Evolutionary conservation across 2,888 invertebrate species (phyloP).

Genomic region (Andrena flavipes): DNA sequence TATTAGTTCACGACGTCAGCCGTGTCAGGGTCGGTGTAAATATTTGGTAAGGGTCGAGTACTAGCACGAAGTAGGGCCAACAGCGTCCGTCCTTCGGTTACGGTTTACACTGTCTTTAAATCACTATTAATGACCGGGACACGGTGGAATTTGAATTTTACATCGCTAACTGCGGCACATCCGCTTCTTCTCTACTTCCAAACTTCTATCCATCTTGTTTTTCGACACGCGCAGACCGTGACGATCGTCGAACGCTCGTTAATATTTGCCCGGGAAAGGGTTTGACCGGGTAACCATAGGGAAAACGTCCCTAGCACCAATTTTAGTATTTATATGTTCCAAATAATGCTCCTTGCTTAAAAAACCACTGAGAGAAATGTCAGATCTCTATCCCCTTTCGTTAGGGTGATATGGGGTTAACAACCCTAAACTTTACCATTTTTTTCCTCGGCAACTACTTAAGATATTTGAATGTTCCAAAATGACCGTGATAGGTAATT

Average conservation of each 20-base stretch:
- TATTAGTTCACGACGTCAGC: constrained; percentile 69
- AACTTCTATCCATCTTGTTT: not conserved
- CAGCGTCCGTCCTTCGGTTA: constrained; percentile 29
- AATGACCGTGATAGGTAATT: no score
- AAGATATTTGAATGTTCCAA: no score
- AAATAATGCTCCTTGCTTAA: no score
- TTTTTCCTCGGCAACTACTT: no score
- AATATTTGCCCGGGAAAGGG: not conserved
- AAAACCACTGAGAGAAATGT: no score
- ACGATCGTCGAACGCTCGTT: constrained; percentile 4
- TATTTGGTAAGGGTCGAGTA: constrained; percentile 66
- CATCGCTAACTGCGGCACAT: not conserved
- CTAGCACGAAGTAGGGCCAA: constrained; percentile 33
- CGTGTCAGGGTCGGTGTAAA: constrained; percentile 66
- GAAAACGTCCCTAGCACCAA: no score
- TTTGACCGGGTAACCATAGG: no score
- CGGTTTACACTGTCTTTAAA: constrained; percentile 49
- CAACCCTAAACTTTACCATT: no score
- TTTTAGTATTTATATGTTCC: no score
- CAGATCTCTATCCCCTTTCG: no score
- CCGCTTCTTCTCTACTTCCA: not conserved
- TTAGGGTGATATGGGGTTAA: no score
- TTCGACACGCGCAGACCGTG: no score
- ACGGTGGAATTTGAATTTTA: constrained; percentile 23
- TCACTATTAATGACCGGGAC: constrained; percentile 20